These are phyloP conservation scores for Troides oblongomaculatus DNA, from an alignment of 2,888 invertebrate species.

Conservation along the genomic window DNA sequence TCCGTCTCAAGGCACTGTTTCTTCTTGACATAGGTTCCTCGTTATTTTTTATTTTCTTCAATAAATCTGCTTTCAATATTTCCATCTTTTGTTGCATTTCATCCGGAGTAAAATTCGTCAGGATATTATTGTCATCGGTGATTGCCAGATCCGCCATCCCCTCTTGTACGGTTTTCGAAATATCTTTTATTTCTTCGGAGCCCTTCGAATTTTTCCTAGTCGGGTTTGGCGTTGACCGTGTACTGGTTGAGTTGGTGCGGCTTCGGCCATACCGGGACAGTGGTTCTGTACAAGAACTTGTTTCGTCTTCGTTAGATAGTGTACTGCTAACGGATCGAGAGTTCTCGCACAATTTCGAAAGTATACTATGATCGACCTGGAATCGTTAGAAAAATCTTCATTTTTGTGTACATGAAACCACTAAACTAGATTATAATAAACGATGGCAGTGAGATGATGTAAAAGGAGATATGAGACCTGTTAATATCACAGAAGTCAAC, in stretches of 20 bases:
- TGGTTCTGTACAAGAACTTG: constrained; percentile 61
- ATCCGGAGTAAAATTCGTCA: constrained; percentile 45
- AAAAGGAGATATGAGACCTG: background rate
- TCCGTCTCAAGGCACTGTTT: constrained; percentile 54
- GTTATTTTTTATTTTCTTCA: constrained; percentile 64
- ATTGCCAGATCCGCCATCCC: constrained; percentile 75
- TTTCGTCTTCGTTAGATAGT: constrained; percentile 67
- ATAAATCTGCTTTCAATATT: constrained; percentile 59
- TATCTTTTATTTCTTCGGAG: constrained; percentile 69
- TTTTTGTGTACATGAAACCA: no score
- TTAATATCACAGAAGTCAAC: background rate
- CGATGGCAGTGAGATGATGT: no score
- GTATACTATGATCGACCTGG: constrained; percentile 58
- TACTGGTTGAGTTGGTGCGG: constrained; percentile 54
- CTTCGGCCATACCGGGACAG: constrained; percentile 58
- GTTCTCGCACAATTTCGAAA: constrained; percentile 64
- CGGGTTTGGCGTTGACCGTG: constrained; percentile 56
- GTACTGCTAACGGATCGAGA: constrained; percentile 65
- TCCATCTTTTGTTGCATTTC: constrained; percentile 67
- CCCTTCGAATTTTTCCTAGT: constrained; percentile 59
- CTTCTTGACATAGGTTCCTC: constrained; percentile 57
- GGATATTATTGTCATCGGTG: constrained; percentile 55
- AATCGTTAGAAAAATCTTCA: constrained; percentile 30
- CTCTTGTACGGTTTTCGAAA: constrained; percentile 79
- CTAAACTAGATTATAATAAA: no score